Evolutionary conservation across 2,888 invertebrate species (phyloP).

Genomic region (Neoascia interrupta): DNA sequence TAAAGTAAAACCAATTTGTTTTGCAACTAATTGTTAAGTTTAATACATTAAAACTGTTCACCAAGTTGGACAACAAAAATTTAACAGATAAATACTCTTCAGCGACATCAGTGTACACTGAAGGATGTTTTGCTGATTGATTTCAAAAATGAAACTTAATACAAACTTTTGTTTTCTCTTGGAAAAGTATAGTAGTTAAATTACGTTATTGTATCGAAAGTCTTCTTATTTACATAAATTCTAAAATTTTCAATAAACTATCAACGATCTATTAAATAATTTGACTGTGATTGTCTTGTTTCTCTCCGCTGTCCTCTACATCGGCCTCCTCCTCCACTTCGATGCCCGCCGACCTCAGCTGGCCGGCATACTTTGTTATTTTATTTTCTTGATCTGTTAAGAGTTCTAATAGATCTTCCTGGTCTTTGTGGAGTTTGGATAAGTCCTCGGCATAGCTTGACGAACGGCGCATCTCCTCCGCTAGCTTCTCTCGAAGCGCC

Average conservation of each 20-base stretch:
- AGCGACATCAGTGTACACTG: too few relatives aligned
- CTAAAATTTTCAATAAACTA: slow-evolving; percentile 15
- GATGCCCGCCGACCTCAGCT: slow-evolving; percentile 80
- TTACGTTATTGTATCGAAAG: slow-evolving; percentile 25
- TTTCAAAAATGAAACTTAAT: background rate
- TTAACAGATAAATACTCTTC: too few relatives aligned
- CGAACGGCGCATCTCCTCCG: slow-evolving; percentile 73
- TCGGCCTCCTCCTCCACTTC: slow-evolving; percentile 79
- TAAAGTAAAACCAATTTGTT: too few relatives aligned
- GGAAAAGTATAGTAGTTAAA: too few relatives aligned
- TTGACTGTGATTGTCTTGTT: slow-evolving; percentile 39
- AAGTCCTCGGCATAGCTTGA: slow-evolving; percentile 80
- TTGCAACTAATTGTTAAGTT: too few relatives aligned
- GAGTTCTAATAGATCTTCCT: slow-evolving; percentile 94
- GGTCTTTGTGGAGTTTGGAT: slow-evolving; percentile 89
- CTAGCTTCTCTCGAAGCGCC: slow-evolving; percentile 72
- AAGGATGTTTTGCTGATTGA: too few relatives aligned
- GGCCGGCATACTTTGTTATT: slow-evolving; percentile 84
- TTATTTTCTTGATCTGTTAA: slow-evolving; percentile 92
- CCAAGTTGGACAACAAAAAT: too few relatives aligned
- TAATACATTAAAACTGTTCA: too few relatives aligned
- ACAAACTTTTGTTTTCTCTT: too few relatives aligned
- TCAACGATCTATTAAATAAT: slow-evolving; percentile 41
- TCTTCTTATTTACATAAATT: slow-evolving; percentile 46
- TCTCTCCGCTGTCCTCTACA: slow-evolving; percentile 75